phyloP scores from a whole-genome alignment of 2,888 invertebrate species.

The Hylaea fasciaria region DNA sequence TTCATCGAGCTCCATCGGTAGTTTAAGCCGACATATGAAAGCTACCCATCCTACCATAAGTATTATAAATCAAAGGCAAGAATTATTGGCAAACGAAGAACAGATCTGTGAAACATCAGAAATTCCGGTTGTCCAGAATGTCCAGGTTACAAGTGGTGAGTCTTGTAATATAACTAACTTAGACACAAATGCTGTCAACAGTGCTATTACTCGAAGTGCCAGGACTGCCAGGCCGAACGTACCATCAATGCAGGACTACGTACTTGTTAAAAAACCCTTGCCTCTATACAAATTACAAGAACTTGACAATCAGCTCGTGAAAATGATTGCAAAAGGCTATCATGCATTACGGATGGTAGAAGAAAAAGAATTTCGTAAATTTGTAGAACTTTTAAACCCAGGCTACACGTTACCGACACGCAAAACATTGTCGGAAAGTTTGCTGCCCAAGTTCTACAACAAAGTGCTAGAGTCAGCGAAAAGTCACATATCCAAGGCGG shows the following conservation, averaged over 20 bases:
- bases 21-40: too few species aligned
- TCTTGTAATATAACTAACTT: too few species aligned
- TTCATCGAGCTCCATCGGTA: too few species aligned
- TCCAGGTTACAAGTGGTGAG: too few species aligned
- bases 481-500: slow-evolving; percentile 9
- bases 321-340: slow-evolving; percentile 38
- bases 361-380: slow-evolving; percentile 38
- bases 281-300: background rate
- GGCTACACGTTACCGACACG: slow-evolving; percentile 38
- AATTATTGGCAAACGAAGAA: too few species aligned
- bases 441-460: slow-evolving; percentile 38
- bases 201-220: too few species aligned
- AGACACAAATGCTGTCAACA: too few species aligned
- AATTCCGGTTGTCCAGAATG: too few species aligned
- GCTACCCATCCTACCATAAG: too few species aligned
- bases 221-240: too few species aligned
- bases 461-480: slow-evolving; percentile 15
- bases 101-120: too few species aligned
- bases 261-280: background rate
- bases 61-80: too few species aligned
- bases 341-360: slow-evolving; percentile 39
- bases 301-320: slow-evolving; percentile 36
- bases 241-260: background rate
- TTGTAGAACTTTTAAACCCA: slow-evolving; percentile 36
- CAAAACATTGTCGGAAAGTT: slow-evolving; percentile 40